These are phyloP conservation scores for Prochilodus magdalenae DNA, from an alignment of 2,113 vertebrate species.

Conservation along the genomic window DNA sequence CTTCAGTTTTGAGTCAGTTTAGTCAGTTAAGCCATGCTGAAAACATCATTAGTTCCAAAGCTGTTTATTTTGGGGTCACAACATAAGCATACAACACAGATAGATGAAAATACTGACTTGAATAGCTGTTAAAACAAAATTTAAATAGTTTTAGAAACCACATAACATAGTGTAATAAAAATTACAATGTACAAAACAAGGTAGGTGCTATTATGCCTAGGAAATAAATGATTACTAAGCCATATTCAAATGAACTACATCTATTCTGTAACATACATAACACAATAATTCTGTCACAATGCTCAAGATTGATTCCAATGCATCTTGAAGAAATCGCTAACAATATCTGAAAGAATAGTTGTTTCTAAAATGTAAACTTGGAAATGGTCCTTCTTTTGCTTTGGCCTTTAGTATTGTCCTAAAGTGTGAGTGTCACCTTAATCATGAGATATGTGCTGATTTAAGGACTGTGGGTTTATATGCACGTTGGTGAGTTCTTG, in stretches of 20 bases:
- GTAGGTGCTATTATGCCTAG: conserved; percentile 47
- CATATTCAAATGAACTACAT: conserved; percentile 48
- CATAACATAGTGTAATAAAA: conserved; percentile 31
- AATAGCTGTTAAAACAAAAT: conserved; percentile 59
- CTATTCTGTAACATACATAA: conserved; percentile 65
- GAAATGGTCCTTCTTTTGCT: background rate
- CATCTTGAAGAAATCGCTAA: conserved; percentile 4
- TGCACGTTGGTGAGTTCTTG: conserved; percentile 22
- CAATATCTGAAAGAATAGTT: background rate
- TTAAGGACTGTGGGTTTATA: background rate
- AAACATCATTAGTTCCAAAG: conserved; percentile 15
- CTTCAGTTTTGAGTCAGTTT: too few relatives aligned
- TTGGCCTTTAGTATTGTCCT: conserved; percentile 4
- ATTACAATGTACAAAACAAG: conserved; percentile 67
- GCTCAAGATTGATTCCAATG: background rate
- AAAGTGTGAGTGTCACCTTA: background rate
- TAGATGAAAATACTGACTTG: conserved; percentile 38
- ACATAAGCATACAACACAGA: conserved; percentile 57
- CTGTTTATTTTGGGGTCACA: conserved; percentile 54
- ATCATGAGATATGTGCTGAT: conserved; percentile 9
- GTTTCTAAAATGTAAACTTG: background rate
- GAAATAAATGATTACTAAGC: conserved; percentile 43
- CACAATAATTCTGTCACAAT: conserved; percentile 55
- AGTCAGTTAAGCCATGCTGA: too few relatives aligned
- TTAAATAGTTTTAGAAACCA: conserved; percentile 62